These are phyloP conservation scores for Periparus ater DNA, from an alignment of 2,797 vertebrate species.

Conservation along the genomic window DNA sequence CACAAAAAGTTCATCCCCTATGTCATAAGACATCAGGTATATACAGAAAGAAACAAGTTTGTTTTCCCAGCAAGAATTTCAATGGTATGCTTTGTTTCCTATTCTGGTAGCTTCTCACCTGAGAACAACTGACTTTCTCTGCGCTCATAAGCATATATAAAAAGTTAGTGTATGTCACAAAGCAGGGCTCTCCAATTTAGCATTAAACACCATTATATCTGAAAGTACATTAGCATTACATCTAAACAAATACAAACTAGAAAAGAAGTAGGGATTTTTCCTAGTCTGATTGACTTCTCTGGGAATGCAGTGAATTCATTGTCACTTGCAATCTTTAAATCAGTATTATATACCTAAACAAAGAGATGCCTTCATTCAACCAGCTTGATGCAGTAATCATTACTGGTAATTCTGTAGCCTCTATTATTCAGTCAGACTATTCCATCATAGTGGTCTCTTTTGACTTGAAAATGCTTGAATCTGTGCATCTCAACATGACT, in stretches of 20 bases:
- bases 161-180: background rate
- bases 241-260: background rate
- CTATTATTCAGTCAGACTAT: background rate
- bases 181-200: background rate
- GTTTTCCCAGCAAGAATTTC: slow-evolving; percentile 7
- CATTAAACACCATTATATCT: background rate
- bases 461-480: slow-evolving; percentile 20
- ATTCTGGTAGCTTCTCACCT: slow-evolving; percentile 8
- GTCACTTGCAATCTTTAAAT: background rate
- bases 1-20: background rate
- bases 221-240: background rate
- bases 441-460: background rate
- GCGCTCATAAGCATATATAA: background rate
- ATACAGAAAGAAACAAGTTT: background rate
- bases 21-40: background rate
- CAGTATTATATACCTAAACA: background rate
- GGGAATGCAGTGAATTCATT: background rate
- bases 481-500: slow-evolving; percentile 54
- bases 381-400: background rate
- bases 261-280: background rate
- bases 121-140: background rate
- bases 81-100: background rate
- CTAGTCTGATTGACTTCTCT: background rate
- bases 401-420: background rate
- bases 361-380: background rate